A percentile compares a stretch with the other conserved stretches of the same genome.
These are phyloP conservation scores for Eupeodes luniger DNA, from an alignment of 2,888 invertebrate species.

Conservation along the genomic window DNA sequence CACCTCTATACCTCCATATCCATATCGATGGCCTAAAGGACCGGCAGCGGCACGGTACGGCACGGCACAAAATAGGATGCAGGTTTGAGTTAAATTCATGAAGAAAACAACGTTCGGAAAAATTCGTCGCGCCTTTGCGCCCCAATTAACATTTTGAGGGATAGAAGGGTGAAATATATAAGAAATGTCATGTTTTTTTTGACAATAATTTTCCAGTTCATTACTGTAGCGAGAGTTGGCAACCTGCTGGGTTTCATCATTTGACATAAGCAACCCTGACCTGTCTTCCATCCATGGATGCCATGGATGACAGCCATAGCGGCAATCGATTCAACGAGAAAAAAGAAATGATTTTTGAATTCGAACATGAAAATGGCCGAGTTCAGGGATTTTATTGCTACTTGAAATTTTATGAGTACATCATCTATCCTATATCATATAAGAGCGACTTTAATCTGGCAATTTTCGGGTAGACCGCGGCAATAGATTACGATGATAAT, in stretches of 20 bases:
- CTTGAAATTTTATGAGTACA: conserved; percentile 47
- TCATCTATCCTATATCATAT: not conserved
- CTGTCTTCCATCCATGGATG: conserved; percentile 42
- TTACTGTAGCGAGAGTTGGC: conserved; percentile 62
- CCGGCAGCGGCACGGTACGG: not conserved
- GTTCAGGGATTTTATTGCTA: conserved; percentile 58
- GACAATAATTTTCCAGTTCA: conserved; percentile 53
- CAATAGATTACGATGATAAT: not conserved
- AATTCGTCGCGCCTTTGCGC: conserved; percentile 69
- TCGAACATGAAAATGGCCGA: conserved; percentile 45
- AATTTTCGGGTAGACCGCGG: conserved; percentile 27
- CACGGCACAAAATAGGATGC: not conserved
- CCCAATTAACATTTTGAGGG: conserved; percentile 60
- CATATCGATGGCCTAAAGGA: not conserved
- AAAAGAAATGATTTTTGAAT: conserved; percentile 46
- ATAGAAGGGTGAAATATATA: conserved; percentile 42
- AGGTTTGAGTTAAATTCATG: conserved; percentile 36
- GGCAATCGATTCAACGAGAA: conserved; percentile 6
- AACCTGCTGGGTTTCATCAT: conserved; percentile 53
- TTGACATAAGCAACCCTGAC: conserved; percentile 67
- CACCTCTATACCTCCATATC: not conserved
- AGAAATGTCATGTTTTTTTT: conserved; percentile 3
- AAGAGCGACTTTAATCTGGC: conserved; percentile 31
- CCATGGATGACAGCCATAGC: conserved; percentile 36
- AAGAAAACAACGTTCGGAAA: conserved; percentile 51